phyloP scores from a whole-genome alignment of 2,797 vertebrate genomes.

The Notolabrus celidotus region DNA sequence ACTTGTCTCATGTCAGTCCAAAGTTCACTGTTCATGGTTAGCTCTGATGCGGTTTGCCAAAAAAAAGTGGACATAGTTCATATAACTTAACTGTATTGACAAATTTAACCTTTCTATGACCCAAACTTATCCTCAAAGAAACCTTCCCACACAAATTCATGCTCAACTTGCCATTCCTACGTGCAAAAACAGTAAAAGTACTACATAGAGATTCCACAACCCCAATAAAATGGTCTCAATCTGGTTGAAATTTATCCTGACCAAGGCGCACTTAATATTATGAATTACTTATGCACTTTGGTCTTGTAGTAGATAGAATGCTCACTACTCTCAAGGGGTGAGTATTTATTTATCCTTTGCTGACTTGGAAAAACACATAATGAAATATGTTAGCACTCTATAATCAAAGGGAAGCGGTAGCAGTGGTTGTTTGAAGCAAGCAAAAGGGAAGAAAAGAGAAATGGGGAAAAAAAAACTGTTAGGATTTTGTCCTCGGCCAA shows the following conservation, averaged over 20 bases:
- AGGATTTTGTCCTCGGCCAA: constrained; percentile 10
- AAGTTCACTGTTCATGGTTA: not conserved
- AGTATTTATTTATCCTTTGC: constrained; percentile 15
- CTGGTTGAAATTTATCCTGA: constrained; percentile 6
- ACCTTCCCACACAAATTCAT: not conserved
- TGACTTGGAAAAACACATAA: constrained; percentile 11
- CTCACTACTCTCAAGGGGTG: not conserved
- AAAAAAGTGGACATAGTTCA: not conserved
- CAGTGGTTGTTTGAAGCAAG: not conserved
- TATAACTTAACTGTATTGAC: not conserved
- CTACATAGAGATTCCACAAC: not conserved
- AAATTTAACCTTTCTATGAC: not conserved
- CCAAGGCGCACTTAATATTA: constrained; percentile 18
- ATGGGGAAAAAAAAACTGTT: not conserved
- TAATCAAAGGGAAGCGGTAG: not conserved
- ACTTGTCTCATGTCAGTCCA: not conserved
- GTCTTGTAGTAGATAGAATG: constrained; percentile 5
- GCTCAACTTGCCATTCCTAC: not conserved
- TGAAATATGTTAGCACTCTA: not conserved
- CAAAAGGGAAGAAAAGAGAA: not conserved
- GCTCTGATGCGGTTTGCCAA: not conserved
- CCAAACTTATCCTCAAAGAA: not conserved
- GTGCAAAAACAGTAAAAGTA: not conserved
- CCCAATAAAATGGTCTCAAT: not conserved
- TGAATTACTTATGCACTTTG: constrained; percentile 17